Percentiles rank a stretch among this genome's conserved stretches.
These are phyloP conservation scores for Metridium senile DNA, from an alignment of 92 coral and sea anemone species.

Conservation along the genomic window DNA sequence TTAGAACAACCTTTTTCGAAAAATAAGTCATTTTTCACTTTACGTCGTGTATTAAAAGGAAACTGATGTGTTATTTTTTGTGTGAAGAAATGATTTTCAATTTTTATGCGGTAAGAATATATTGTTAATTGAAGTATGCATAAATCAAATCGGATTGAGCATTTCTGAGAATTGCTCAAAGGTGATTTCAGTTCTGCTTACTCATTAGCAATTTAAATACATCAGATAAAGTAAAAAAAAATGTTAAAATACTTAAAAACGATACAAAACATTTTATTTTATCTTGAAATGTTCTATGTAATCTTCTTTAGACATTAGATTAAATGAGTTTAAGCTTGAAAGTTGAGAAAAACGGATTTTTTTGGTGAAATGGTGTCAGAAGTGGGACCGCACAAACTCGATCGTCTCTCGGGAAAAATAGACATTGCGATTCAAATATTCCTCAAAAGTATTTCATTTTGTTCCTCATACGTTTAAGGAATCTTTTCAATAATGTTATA, in stretches of 20 bases:
- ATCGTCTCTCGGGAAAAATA: too few relatives aligned
- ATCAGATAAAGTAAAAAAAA: background rate
- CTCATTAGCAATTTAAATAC: background rate
- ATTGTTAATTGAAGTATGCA: too few relatives aligned
- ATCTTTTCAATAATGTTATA: background rate
- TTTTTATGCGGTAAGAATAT: background rate
- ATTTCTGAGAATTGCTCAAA: too few relatives aligned
- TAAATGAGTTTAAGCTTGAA: background rate
- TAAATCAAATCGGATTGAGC: too few relatives aligned
- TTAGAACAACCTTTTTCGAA: too few relatives aligned
- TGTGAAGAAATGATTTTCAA: background rate
- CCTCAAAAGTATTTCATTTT: background rate
- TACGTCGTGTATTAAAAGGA: background rate
- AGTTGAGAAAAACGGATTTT: background rate
- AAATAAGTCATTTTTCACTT: too few relatives aligned
- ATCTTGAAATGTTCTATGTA: background rate
- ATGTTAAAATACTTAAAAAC: background rate
- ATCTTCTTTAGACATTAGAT: background rate
- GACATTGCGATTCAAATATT: background rate
- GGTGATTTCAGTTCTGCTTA: too few relatives aligned
- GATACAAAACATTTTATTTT: background rate
- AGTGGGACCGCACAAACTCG: background rate
- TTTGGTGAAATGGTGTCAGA: background rate
- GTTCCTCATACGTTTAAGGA: background rate
- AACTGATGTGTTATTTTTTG: background rate